phyloP scores from a whole-genome alignment of 2,888 invertebrate species.

The Drosophila antonietae region DNA sequence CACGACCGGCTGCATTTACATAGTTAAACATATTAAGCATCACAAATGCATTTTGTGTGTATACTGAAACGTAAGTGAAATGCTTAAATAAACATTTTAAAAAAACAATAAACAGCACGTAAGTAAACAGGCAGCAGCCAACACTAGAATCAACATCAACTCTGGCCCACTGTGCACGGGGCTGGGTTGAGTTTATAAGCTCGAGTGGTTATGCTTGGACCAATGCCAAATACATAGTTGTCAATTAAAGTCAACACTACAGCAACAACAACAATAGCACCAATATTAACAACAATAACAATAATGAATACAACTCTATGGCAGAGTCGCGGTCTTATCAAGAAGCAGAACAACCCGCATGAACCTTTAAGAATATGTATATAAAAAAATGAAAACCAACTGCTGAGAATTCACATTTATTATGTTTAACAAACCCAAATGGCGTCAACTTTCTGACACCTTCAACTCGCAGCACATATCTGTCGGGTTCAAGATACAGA shows the following conservation, averaged over 20 bases:
- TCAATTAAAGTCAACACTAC: slow-evolving; percentile 77
- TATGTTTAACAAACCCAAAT: slow-evolving; percentile 75
- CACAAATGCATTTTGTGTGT: slow-evolving; percentile 53
- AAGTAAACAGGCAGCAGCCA: slow-evolving; percentile 31
- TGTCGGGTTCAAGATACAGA: slow-evolving; percentile 44
- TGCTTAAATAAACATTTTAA: slow-evolving; percentile 70
- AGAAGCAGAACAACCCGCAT: slow-evolving; percentile 50
- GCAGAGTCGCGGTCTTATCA: slow-evolving; percentile 45
- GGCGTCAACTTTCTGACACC: slow-evolving; percentile 69
- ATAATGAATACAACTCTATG: slow-evolving; percentile 56
- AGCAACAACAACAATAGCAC: slow-evolving; percentile 35
- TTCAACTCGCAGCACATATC: slow-evolving; percentile 30
- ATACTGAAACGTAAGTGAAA: slow-evolving; percentile 67
- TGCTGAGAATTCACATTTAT: slow-evolving; percentile 72
- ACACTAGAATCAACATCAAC: background rate
- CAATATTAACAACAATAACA: slow-evolving; percentile 42
- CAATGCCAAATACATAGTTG: slow-evolving; percentile 60
- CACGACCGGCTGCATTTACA: slow-evolving; percentile 68
- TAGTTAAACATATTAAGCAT: slow-evolving; percentile 75
- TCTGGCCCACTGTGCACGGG: slow-evolving; percentile 53
- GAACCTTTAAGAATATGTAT: slow-evolving; percentile 38
- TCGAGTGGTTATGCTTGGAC: slow-evolving; percentile 41
- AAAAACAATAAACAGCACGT: slow-evolving; percentile 39
- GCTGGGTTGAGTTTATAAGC: slow-evolving; percentile 39
- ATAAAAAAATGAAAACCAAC: slow-evolving; percentile 35